phyloP scores from a whole-genome alignment of 2,888 invertebrate species.

The Phaedon cochleariae region DNA sequence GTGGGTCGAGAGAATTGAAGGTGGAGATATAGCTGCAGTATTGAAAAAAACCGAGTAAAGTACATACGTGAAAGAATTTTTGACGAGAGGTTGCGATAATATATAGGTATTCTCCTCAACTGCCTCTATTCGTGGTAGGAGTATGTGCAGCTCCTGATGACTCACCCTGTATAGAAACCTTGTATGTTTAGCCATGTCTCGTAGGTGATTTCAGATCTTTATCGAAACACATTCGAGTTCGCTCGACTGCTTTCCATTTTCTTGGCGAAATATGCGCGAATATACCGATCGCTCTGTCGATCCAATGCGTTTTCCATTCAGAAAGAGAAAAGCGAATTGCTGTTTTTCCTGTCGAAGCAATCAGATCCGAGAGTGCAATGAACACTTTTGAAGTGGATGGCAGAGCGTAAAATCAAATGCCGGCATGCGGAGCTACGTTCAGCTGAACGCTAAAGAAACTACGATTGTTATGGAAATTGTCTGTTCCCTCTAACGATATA shows the following conservation, averaged over 20 bases:
- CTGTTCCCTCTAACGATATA: not conserved
- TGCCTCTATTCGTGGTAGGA: no score
- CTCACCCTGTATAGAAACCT: no score
- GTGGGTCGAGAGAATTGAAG: no score
- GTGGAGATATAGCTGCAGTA: no score
- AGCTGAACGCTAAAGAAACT: slow-evolving; percentile 9
- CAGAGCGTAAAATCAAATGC: slow-evolving; percentile 11
- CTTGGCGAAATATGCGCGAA: slow-evolving; percentile 13
- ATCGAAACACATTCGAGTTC: not conserved
- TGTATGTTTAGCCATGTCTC: no score
- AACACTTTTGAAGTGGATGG: slow-evolving; percentile 22
- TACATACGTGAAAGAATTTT: no score
- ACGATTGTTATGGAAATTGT: not conserved
- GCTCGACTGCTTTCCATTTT: not conserved
- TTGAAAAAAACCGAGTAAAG: no score
- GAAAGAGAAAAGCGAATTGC: slow-evolving; percentile 33
- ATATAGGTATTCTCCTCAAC: no score
- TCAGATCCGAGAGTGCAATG: slow-evolving; percentile 40
- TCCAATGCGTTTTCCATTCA: slow-evolving; percentile 19
- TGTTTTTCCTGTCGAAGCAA: slow-evolving; percentile 38
- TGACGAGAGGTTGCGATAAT: no score
- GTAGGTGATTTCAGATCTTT: not conserved
- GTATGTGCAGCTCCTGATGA: no score
- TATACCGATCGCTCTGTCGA: slow-evolving; percentile 19
- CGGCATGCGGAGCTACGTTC: not conserved